Evolutionary conservation across 1,140 invertebrate species (phyloP).

Genomic region (Panagrolaimus sp.): DNA sequence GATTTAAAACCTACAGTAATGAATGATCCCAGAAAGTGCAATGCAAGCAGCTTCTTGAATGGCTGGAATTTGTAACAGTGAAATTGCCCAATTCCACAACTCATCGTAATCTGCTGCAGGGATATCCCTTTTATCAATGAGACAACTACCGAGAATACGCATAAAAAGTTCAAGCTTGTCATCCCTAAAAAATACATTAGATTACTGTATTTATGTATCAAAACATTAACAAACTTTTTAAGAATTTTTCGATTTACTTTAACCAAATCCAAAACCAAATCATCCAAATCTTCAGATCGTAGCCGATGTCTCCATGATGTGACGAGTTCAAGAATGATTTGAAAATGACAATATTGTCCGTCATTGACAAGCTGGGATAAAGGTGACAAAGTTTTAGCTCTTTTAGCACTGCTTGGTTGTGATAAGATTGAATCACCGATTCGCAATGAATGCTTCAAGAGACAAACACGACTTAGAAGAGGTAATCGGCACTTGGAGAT

Average conservation of each 20-base stretch:
- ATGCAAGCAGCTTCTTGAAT: neutral
- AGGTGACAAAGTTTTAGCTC: neutral
- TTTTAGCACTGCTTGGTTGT: neutral
- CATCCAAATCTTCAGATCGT: neutral
- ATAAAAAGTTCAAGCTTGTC: neutral
- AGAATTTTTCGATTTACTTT: neutral
- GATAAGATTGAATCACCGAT: neutral
- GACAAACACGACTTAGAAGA: neutral
- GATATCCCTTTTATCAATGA: neutral
- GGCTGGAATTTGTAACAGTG: neutral
- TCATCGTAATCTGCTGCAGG: neutral
- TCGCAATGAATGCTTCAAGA: neutral
- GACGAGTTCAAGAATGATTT: neutral
- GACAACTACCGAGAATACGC: neutral
- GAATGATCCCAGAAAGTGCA: neutral
- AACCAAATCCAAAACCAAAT: neutral
- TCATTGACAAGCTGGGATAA: neutral
- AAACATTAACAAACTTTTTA: neutral
- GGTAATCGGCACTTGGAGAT: neutral
- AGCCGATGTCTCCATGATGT: neutral
- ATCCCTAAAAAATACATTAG: neutral
- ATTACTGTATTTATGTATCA: no score
- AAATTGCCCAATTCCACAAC: conserved; percentile 1
- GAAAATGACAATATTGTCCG: neutral
- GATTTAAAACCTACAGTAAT: neutral